Percentiles rank a stretch among this genome's conserved stretches.
phyloP scores from a whole-genome alignment of 2,797 vertebrate genomes.

The Thripadectes ignobilis region DNA sequence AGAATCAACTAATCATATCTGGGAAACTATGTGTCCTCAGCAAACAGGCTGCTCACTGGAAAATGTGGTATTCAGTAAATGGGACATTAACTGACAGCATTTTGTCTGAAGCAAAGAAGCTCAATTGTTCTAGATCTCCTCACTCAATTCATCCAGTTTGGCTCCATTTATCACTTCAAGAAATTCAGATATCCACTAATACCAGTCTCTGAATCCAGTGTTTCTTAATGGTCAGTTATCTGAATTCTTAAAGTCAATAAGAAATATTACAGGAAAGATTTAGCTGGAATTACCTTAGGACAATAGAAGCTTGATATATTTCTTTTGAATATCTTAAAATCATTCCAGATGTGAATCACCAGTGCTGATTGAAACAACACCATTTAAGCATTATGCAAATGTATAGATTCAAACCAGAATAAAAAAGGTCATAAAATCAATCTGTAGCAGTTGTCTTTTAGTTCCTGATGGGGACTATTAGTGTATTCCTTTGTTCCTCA shows the following conservation, averaged over 20 bases:
- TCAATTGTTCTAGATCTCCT: neutral
- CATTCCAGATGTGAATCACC: neutral
- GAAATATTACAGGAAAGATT: neutral
- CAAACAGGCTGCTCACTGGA: neutral
- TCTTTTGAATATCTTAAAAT: neutral
- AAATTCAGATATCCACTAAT: neutral
- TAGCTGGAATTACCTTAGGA: neutral
- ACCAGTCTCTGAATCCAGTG: neutral
- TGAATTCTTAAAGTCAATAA: neutral
- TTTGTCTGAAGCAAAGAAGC: neutral
- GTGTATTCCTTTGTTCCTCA: neutral
- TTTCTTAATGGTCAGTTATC: neutral
- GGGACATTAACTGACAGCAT: rapidly evolving
- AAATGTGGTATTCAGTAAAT: neutral
- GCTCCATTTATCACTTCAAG: neutral
- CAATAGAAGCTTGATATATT: neutral
- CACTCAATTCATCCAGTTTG: neutral
- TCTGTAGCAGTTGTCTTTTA: neutral
- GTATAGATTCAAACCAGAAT: neutral
- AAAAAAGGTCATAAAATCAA: neutral
- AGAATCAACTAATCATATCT: rapidly evolving
- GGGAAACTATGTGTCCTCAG: neutral
- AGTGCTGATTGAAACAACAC: neutral
- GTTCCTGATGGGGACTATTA: neutral
- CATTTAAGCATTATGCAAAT: neutral